Base-by-base conservation (phyloP, 2,888 invertebrate genomes). In the Carterocephalus palaemon region DNA sequence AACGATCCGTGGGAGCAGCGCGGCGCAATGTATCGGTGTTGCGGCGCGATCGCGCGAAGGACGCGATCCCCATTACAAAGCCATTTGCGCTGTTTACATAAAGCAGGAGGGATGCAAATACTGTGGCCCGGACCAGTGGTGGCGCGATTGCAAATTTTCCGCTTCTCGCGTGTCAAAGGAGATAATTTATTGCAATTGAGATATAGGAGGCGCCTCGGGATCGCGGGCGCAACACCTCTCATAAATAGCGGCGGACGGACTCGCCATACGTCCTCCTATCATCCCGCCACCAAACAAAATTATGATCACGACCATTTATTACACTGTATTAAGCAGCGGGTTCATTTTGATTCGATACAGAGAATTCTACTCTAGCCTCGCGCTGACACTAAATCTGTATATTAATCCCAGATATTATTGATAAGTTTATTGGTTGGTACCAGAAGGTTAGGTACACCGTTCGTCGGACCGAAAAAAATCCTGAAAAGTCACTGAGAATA, bases 111-210 rank as follows among this genome's bases (percentile, higher is more conserved):
- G 67, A 63, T 66, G 62, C 63, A 68, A 70, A 70, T 66, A 56
- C 63, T 61, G 58, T 59, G 59, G 60, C 64, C 60, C 58, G 59
- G 46, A 43, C 49, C 50, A 20, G 29, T 45, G 61, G 69, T 69
- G 69, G 65, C 64, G 67, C 70, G 64, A 78, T 81, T 75, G 81
- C 76, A 77, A 80, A 81, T 82, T 78, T 80, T 79, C 76, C 73
- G 72, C 75, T 75, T 71, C 77, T 74, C 72, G 73, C 72, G 69
- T 73, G 79, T 80, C 81, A 80, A 80, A 79, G 71, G 70, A 72
- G 64, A 74, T 77, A 74, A 82, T 80, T 79, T 81, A 82, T 81
- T 74, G 74, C 77, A 73, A 82, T 77, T 75, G 77, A 80, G 80
- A 82, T 79, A 75, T 68, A 72, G 70, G 67, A 70, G 67, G 68